phyloP scores from a whole-genome alignment of 2,113 vertebrate genomes.

The Mesitornis unicolor region DNA sequence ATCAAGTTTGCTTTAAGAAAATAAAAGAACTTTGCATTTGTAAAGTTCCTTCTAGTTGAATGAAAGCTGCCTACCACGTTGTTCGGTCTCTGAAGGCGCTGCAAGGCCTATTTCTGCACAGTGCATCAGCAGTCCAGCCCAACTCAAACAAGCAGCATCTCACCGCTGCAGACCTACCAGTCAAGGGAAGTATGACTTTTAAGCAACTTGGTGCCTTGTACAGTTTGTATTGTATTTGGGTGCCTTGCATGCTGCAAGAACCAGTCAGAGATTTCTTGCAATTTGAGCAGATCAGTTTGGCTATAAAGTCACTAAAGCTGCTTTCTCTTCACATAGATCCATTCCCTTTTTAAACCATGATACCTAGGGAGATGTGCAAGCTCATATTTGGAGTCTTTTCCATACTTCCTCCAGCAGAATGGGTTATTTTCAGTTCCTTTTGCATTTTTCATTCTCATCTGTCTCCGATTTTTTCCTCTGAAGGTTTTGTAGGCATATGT shows the following conservation, averaged over 20 bases:
- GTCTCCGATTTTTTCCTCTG: background rate
- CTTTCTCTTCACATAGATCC: background rate
- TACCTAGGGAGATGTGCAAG: background rate
- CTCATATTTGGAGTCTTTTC: background rate
- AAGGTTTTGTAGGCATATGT: background rate
- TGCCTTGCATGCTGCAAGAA: background rate
- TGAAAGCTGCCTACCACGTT: background rate
- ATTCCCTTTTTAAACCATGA: background rate
- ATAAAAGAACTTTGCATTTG: background rate
- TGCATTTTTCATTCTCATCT: background rate
- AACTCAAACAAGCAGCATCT: background rate
- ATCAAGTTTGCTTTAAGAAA: background rate
- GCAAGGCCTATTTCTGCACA: background rate
- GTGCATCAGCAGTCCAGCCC: accelerated
- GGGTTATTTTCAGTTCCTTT: constrained; percentile 1
- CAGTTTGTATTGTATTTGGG: background rate
- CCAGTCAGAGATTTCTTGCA: background rate
- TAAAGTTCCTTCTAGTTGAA: background rate
- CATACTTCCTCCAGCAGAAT: background rate
- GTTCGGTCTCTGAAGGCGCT: background rate
- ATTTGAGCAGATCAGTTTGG: background rate
- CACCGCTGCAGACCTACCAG: background rate
- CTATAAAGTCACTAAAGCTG: background rate
- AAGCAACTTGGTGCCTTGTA: background rate
- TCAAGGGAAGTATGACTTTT: background rate